These are phyloP conservation scores for Irena cyanogastra DNA, from an alignment of 2,113 vertebrate genomes.

Conservation along the genomic window DNA sequence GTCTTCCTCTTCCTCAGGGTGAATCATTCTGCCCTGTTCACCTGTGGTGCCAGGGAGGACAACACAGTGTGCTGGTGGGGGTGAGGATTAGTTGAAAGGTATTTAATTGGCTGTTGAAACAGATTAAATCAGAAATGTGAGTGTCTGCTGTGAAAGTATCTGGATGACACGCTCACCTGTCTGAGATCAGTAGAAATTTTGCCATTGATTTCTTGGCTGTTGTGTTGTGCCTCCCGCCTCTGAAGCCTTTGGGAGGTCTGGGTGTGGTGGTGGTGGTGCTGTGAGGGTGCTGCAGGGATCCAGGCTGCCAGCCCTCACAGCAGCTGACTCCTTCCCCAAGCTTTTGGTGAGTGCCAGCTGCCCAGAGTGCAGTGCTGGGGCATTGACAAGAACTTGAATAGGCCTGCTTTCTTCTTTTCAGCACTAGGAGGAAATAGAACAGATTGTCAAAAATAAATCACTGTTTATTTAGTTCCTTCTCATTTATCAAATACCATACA, in stretches of 20 bases:
- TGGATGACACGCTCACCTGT: neutral
- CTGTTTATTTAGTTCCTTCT: slow-evolving; percentile 31
- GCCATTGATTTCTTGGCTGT: neutral
- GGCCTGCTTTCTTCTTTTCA: neutral
- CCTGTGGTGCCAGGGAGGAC: neutral
- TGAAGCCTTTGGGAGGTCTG: neutral
- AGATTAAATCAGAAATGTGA: neutral
- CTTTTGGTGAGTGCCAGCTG: neutral
- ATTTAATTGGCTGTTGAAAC: neutral
- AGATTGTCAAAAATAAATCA: slow-evolving; percentile 7
- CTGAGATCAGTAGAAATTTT: neutral
- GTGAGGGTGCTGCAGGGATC: neutral
- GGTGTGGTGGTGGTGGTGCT: fast-evolving
- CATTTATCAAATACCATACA: slow-evolving; percentile 43
- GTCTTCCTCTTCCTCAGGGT: neutral
- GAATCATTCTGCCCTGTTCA: neutral
- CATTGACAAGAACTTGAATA: neutral
- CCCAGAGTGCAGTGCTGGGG: fast-evolving
- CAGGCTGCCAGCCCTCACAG: neutral
- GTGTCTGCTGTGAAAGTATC: neutral
- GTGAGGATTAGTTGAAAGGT: neutral
- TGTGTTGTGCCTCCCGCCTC: neutral
- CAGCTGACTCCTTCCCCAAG: neutral
- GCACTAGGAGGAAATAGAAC: neutral
- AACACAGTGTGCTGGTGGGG: neutral